Percentiles rank a stretch among this genome's conserved stretches.
Conservation (phyloP, 2,797 vertebrate species). For the Scarus forsteni region DNA sequence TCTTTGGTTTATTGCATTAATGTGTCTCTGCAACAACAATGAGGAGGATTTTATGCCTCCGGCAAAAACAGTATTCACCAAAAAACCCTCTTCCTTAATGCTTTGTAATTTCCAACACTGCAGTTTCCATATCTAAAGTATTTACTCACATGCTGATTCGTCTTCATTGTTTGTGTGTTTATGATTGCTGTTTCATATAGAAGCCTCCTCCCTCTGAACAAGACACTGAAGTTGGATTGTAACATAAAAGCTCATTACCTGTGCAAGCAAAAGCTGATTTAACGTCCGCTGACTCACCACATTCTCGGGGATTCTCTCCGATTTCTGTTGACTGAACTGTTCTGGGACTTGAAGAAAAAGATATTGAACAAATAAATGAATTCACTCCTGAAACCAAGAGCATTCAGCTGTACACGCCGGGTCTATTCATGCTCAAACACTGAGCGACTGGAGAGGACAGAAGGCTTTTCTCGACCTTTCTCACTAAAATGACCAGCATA, state of each 20-base stretch:
- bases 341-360: conserved; percentile 2
- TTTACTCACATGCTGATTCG: not conserved
- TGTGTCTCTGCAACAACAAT: not conserved
- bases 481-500: not conserved
- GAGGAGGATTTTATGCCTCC: not conserved
- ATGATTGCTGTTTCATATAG: not conserved
- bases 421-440: not conserved
- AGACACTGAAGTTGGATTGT: not conserved
- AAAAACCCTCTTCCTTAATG: not conserved
- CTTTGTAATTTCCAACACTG: not conserved
- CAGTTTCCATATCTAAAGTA: not conserved
- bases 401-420: no score
- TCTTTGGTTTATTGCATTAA: conserved; percentile 5
- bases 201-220: not conserved
- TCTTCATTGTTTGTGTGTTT: not conserved
- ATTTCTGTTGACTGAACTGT: conserved; percentile 4
- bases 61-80: not conserved
- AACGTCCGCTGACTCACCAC: not conserved
- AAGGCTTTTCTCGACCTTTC: not conserved
- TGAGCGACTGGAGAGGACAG: not conserved
- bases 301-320: not conserved
- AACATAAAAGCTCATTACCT: not conserved
- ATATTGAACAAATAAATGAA: conserved; percentile 1
- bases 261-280: conserved; percentile 14
- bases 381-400: not conserved